Evolutionary conservation across 2,797 vertebrate genomes (phyloP).

Genomic region (Phyllotis vaccarum): DNA sequence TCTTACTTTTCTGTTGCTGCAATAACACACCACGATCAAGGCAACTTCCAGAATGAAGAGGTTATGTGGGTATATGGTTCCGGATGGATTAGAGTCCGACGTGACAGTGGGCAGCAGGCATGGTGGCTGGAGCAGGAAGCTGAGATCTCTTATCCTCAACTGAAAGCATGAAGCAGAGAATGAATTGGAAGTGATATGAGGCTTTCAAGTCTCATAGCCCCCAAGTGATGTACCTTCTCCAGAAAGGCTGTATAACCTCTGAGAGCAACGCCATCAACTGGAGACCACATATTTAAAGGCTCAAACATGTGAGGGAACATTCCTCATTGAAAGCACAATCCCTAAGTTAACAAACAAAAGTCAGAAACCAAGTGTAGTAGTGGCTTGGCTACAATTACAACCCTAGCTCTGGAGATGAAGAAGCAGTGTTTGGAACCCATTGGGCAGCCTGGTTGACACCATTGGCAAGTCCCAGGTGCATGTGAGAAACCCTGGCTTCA

Average conservation of each 20-base stretch:
- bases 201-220: neutral
- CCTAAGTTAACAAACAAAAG: neutral
- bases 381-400: neutral
- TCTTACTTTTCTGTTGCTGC: neutral
- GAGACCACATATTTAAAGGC: neutral
- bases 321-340: neutral
- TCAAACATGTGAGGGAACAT: neutral
- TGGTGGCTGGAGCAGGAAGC: neutral
- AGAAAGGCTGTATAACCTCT: neutral
- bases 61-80: neutral
- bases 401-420: neutral
- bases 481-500: neutral
- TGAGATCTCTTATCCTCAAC: neutral
- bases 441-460: neutral
- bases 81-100: neutral
- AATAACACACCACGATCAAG: neutral
- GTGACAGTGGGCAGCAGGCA: neutral
- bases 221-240: neutral
- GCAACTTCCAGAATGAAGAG: neutral
- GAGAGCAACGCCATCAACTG: neutral
- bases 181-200: neutral
- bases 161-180: neutral
- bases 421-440: neutral
- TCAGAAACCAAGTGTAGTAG: neutral
- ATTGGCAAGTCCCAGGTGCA: neutral